Conservation (phyloP, 2,797 vertebrate genomes). For the Pantherophis vulpinus region DNA sequence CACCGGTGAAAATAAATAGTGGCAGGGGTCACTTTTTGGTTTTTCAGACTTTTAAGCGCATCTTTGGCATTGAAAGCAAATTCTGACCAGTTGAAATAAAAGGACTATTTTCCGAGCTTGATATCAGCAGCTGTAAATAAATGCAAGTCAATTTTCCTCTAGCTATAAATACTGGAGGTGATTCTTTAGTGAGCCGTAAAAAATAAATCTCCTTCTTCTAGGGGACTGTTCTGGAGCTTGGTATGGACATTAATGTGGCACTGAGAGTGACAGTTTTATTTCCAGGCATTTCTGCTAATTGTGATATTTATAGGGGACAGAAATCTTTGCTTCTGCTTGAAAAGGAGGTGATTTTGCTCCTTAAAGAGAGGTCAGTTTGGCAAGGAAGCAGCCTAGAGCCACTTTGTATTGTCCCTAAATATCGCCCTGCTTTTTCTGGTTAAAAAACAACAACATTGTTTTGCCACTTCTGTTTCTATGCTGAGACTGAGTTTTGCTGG, state of each 20-base stretch:
- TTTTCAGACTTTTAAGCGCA: neutral
- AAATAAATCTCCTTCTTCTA: slow-evolving; percentile 46
- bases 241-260: slow-evolving; percentile 21
- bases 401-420: neutral
- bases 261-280: slow-evolving; percentile 18
- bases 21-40: slow-evolving; percentile 19
- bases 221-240: slow-evolving; percentile 24
- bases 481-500: neutral
- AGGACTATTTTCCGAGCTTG: slow-evolving; percentile 54
- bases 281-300: slow-evolving; percentile 27
- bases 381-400: neutral
- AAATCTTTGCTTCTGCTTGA: neutral
- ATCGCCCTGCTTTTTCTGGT: neutral
- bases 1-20: neutral
- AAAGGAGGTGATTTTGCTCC: neutral
- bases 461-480: neutral
- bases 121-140: slow-evolving; percentile 52
- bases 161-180: slow-evolving; percentile 60
- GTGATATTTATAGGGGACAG: neutral
- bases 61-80: slow-evolving; percentile 39
- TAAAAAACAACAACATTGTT: neutral
- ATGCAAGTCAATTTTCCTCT: slow-evolving; percentile 25
- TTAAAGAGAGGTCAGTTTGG: neutral
- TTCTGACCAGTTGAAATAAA: slow-evolving; percentile 49
- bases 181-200: slow-evolving; percentile 45